These are phyloP conservation scores for Vireo griseus DNA, from an alignment of 2,797 vertebrate genomes.

Conservation along the genomic window DNA sequence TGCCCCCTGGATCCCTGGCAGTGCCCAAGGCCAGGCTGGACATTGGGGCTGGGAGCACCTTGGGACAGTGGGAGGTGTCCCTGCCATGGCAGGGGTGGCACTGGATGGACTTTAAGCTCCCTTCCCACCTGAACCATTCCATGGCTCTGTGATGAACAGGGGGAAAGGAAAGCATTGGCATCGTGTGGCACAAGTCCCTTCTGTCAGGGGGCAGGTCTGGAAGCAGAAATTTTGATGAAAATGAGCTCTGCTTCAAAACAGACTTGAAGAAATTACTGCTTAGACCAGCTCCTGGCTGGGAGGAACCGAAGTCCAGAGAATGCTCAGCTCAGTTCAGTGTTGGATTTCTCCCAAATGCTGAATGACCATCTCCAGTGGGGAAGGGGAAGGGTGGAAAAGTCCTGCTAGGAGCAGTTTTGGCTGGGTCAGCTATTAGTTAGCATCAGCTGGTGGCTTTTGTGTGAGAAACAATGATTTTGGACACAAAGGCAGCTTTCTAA, in stretches of 20 bases:
- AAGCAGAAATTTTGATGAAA: not conserved
- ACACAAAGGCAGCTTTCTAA: not conserved
- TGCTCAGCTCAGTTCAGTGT: not conserved
- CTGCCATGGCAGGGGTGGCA: not conserved
- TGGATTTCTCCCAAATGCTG: not conserved
- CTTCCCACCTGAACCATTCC: not conserved
- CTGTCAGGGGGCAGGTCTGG: not conserved
- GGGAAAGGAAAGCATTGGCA: not conserved
- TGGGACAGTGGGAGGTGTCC: not conserved
- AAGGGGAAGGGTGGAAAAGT: not conserved
- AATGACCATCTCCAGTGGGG: not conserved
- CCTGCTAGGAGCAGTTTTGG: not conserved
- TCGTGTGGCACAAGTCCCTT: not conserved
- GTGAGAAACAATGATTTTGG: not conserved
- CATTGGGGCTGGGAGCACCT: accelerated
- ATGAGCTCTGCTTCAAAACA: not conserved
- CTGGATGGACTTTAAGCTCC: not conserved
- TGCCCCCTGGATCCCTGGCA: not conserved
- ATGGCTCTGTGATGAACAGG: not conserved
- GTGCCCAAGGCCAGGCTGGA: not conserved
- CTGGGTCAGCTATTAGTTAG: not conserved
- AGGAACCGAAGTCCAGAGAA: not conserved
- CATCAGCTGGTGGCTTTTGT: not conserved
- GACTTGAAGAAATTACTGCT: not conserved
- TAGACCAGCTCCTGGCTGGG: not conserved